phyloP scores from a whole-genome alignment of 2,888 invertebrate species.

The Cryptocephalus primarius region DNA sequence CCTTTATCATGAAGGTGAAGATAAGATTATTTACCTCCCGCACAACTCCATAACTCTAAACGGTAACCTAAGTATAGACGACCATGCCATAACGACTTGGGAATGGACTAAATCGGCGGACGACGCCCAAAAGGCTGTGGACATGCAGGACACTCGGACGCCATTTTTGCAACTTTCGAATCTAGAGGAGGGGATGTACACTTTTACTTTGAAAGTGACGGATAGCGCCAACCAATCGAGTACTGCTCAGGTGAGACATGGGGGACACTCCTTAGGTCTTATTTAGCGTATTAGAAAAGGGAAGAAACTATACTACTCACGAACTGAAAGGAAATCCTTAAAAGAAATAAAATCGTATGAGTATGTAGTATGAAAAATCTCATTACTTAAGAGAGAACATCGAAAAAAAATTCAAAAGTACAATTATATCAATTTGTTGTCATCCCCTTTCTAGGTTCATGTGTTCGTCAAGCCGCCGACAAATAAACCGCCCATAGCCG shows the following conservation, averaged over 20 bases:
- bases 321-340: too few relatives aligned
- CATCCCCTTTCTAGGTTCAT: conserved; percentile 48
- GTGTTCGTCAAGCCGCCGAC: conserved; percentile 88
- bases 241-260: conserved; percentile 45
- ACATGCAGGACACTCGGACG: conserved; percentile 91
- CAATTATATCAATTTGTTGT: too few relatives aligned
- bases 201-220: conserved; percentile 84
- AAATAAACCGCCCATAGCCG: conserved; percentile 70
- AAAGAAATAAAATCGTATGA: too few relatives aligned
- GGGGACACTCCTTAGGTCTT: conserved; percentile 1
- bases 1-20: conserved; percentile 48
- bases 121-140: conserved; percentile 82
- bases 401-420: too few relatives aligned
- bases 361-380: too few relatives aligned
- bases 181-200: conserved; percentile 88
- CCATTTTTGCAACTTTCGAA: conserved; percentile 78
- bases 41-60: conserved; percentile 77
- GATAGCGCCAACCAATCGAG: conserved; percentile 84
- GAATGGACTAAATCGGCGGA: conserved; percentile 90
- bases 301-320: too few relatives aligned
- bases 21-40: conserved; percentile 82
- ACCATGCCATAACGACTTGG: conserved; percentile 87
- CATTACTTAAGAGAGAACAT: too few relatives aligned
- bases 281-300: too few relatives aligned
- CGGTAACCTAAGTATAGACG: conserved; percentile 85